Percentiles rank a stretch among this genome's conserved stretches.
Evolutionary conservation across 2,797 vertebrate species (phyloP).

Genomic region (Anas capensis): DNA sequence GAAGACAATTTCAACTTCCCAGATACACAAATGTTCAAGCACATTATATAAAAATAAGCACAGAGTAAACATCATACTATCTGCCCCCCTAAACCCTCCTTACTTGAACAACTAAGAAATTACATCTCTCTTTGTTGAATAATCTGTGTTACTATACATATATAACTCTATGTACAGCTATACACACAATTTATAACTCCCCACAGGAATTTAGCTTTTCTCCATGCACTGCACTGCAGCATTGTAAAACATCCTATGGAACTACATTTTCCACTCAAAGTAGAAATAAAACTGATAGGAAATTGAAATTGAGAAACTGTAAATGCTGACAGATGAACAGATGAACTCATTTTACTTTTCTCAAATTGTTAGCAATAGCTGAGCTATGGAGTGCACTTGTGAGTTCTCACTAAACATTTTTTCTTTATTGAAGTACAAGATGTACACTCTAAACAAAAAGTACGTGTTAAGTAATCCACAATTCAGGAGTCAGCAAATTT

Average conservation of each 20-base stretch:
- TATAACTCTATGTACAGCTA: not conserved
- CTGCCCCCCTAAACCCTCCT: not conserved
- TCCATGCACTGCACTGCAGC: not conserved
- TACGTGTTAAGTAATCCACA: not conserved
- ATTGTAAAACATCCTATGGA: not conserved
- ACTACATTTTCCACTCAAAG: not conserved
- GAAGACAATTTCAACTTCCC: not conserved
- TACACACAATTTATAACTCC: not conserved
- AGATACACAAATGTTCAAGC: not conserved
- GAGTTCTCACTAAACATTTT: not conserved
- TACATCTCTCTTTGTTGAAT: not conserved
- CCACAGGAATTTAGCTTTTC: not conserved
- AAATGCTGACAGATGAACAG: not conserved
- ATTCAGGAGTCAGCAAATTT: constrained; percentile 57
- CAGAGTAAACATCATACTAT: not conserved
- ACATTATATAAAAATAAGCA: not conserved
- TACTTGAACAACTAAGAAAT: not conserved
- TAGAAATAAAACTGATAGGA: not conserved
- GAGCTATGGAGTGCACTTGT: not conserved
- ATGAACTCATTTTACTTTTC: not conserved
- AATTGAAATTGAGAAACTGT: too few relatives aligned
- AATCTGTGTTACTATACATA: not conserved
- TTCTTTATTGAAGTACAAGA: not conserved
- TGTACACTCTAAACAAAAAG: not conserved
- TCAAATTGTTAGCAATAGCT: not conserved